Evolutionary conservation across 2,113 vertebrate species (phyloP).

Genomic region (Chaetura pelagica): DNA sequence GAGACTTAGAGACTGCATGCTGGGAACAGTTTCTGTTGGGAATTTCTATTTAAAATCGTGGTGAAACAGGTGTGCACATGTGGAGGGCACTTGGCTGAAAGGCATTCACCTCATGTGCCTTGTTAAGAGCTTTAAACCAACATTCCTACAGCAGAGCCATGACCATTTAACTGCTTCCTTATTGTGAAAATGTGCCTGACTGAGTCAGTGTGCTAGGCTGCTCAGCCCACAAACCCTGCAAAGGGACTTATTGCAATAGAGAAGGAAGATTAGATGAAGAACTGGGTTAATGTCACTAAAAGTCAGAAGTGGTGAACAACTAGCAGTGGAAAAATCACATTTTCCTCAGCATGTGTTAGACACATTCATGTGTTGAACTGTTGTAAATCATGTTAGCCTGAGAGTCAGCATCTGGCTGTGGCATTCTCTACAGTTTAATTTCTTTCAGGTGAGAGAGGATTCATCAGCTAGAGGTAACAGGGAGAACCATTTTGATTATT

Average conservation of each 20-base stretch:
- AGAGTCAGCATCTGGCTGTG: constrained; percentile 24
- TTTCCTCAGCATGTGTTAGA: constrained; percentile 27
- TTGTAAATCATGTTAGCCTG: constrained; percentile 17
- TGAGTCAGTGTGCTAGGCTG: background rate
- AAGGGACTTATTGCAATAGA: background rate
- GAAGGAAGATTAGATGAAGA: constrained; percentile 31
- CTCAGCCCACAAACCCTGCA: constrained; percentile 31
- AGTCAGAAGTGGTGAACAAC: constrained; percentile 41
- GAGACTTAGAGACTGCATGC: background rate
- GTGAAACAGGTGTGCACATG: constrained; percentile 62
- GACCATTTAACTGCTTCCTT: constrained; percentile 65
- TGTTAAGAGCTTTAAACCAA: constrained; percentile 69
- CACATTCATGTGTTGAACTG: background rate
- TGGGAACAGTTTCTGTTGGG: constrained; percentile 10
- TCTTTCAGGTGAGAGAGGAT: constrained; percentile 27
- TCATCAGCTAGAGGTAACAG: background rate
- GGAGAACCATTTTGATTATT: background rate
- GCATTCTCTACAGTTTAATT: background rate
- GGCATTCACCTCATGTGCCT: constrained; percentile 67
- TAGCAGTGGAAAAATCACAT: constrained; percentile 28
- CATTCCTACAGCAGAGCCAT: constrained; percentile 55
- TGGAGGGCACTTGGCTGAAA: constrained; percentile 47
- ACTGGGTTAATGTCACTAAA: constrained; percentile 10
- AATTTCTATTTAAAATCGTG: constrained; percentile 32
- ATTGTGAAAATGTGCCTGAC: constrained; percentile 55